A percentile compares a stretch with the other conserved stretches of the same genome.
Evolutionary conservation across 2,113 vertebrate species (phyloP).

Genomic region (Lepus americanus): DNA sequence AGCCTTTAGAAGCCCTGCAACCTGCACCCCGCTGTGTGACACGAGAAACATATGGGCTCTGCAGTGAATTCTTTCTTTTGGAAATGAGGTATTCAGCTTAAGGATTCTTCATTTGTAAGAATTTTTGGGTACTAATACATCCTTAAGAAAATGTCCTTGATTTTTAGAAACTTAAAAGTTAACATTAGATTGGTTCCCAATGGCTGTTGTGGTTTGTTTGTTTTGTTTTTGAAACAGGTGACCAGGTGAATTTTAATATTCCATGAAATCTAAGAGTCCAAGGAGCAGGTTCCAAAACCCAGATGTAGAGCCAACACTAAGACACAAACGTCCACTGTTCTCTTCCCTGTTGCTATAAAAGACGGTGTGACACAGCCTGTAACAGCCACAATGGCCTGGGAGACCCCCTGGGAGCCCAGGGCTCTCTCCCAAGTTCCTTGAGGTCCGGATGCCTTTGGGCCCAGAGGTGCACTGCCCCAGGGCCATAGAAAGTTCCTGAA

Average conservation of each 20-base stretch:
- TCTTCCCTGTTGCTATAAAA: neutral
- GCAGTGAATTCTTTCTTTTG: neutral
- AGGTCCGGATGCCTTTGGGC: no score
- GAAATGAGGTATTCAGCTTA: neutral
- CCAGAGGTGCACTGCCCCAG: neutral
- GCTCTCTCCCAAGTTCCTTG: neutral
- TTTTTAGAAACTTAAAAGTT: neutral
- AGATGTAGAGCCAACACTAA: neutral
- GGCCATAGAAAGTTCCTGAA: neutral
- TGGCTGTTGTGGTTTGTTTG: neutral
- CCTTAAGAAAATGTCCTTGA: neutral
- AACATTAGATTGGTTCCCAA: neutral
- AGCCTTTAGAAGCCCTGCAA: neutral
- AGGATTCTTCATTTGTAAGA: neutral
- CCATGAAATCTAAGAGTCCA: neutral
- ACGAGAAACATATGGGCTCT: neutral
- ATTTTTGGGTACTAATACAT: neutral
- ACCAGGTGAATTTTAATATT: neutral
- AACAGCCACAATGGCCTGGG: accelerated
- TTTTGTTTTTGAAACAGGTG: neutral
- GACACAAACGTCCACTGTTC: neutral
- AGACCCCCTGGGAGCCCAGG: neutral
- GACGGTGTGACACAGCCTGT: no score
- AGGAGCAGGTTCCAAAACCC: neutral
- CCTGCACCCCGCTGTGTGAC: neutral